phyloP scores from a whole-genome alignment of 1,140 invertebrate species.

The Phymastichus coffea region DNA sequence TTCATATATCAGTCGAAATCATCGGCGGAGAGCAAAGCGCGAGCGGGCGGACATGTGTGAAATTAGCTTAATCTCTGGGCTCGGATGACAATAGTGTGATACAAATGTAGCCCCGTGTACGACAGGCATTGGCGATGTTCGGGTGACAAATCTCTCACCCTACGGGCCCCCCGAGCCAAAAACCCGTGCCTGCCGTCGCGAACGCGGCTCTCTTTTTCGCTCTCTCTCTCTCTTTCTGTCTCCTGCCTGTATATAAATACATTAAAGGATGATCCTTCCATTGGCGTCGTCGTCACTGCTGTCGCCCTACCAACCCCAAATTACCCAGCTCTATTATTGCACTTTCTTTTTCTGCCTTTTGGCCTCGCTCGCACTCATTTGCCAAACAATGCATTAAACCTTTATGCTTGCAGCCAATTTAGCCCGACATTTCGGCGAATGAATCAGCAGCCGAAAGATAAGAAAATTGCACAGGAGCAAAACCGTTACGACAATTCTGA shows the following conservation, averaged over 20 bases:
- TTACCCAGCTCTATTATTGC: slow-evolving; percentile 13
- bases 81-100: slow-evolving; percentile 57
- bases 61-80: slow-evolving; percentile 59
- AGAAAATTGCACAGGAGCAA: too few relatives aligned
- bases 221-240: too few relatives aligned
- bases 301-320: slow-evolving; percentile 11
- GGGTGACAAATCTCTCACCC: slow-evolving; percentile 56
- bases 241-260: slow-evolving; percentile 54
- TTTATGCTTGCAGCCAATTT: too few relatives aligned
- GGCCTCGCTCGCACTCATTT: too few relatives aligned
- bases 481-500: too few relatives aligned
- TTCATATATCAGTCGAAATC: slow-evolving; percentile 40
- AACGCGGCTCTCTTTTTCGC: slow-evolving; percentile 35
- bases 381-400: too few relatives aligned
- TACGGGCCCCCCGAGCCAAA: slow-evolving; percentile 33
- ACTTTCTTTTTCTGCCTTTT: not conserved
- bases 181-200: slow-evolving; percentile 34
- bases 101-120: slow-evolving; percentile 51
- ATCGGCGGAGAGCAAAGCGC: slow-evolving; percentile 31
- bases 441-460: too few relatives aligned
- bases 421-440: too few relatives aligned
- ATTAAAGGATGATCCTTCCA: slow-evolving; percentile 57
- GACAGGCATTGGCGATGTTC: slow-evolving; percentile 43
- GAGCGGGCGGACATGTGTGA: slow-evolving; percentile 57
- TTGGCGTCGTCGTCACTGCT: slow-evolving; percentile 36